Evolutionary conservation across 2,797 vertebrate species (phyloP).

Genomic region (Sebastiscus tertius): DNA sequence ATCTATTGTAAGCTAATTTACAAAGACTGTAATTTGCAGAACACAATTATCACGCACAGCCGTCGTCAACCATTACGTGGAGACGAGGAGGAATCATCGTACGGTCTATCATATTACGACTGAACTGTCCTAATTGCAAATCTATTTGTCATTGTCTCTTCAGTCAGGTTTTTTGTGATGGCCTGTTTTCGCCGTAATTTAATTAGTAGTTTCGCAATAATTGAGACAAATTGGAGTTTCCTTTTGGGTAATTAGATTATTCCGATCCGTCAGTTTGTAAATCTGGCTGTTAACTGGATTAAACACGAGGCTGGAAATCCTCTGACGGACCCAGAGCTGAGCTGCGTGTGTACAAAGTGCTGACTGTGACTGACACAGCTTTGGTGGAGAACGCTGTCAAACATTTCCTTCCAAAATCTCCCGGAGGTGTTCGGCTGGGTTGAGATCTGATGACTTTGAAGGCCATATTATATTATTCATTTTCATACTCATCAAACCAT

Average conservation of each 20-base stretch:
- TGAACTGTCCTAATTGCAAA: conserved; percentile 49
- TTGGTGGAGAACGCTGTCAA: no score
- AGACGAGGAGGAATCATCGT: conserved; percentile 3
- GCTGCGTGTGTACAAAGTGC: not conserved
- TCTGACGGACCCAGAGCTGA: not conserved
- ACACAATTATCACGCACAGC: conserved; percentile 43
- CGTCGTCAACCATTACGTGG: conserved; percentile 13
- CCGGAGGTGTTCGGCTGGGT: not conserved
- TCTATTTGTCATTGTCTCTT: conserved; percentile 40
- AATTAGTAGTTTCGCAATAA: conserved; percentile 37
- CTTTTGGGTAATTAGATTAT: conserved; percentile 33
- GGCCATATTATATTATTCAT: not conserved
- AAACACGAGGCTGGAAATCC: conserved; percentile 4
- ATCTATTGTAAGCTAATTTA: conserved; percentile 52
- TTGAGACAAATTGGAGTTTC: conserved; percentile 44
- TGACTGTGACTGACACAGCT: not conserved
- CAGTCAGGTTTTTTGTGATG: conserved; percentile 8
- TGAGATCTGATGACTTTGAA: not conserved
- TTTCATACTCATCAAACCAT: no score
- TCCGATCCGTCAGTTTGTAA: not conserved
- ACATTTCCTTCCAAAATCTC: not conserved
- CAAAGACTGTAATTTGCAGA: conserved; percentile 37
- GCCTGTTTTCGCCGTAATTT: conserved; percentile 24
- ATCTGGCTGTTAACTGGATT: conserved; percentile 13
- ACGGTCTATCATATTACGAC: conserved; percentile 29